Evolutionary conservation across 2,113 vertebrate species (phyloP).

Genomic region (Vicugna pacos): DNA sequence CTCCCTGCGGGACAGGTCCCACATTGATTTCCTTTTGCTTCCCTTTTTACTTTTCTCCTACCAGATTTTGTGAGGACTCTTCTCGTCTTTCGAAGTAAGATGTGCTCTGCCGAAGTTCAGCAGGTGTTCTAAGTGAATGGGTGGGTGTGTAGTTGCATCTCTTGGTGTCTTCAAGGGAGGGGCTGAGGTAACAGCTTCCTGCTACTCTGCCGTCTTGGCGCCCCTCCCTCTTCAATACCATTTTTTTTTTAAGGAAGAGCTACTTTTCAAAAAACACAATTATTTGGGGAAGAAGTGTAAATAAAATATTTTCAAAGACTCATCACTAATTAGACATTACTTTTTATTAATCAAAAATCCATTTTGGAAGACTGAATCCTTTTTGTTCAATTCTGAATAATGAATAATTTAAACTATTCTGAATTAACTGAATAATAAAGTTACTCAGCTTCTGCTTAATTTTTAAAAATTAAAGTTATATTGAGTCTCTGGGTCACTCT

Average conservation of each 20-base stretch:
- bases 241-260: neutral
- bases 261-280: neutral
- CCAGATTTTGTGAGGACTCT: no score
- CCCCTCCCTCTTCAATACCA: neutral
- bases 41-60: no score
- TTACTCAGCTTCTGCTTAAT: neutral
- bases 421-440: neutral
- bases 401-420: neutral
- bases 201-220: no score
- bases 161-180: no score
- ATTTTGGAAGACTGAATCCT: neutral
- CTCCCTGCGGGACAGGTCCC: no score
- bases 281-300: neutral
- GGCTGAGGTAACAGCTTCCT: no score
- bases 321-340: neutral
- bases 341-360: neutral
- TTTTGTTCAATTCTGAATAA: neutral
- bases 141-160: no score
- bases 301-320: conserved; percentile 27
- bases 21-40: no score
- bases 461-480: neutral
- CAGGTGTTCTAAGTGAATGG: no score
- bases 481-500: neutral
- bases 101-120: no score
- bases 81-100: no score